A percentile compares a stretch with the other conserved stretches of the same genome.
Evolutionary conservation across 1,140 invertebrate genomes (phyloP).

Genomic region (Orchesella cincta): DNA sequence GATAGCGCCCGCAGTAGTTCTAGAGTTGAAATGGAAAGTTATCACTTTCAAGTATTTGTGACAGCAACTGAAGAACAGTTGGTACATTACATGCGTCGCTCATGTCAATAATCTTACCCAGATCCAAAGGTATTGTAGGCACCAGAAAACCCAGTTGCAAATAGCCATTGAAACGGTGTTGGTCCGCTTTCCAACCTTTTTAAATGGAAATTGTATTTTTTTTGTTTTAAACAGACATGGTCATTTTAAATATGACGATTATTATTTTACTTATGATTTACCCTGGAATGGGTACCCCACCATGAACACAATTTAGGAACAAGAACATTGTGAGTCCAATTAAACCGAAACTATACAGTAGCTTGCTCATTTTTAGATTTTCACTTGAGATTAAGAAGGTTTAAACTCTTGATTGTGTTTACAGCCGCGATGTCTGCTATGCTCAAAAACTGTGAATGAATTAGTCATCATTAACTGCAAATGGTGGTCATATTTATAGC

Average conservation of each 20-base stretch:
- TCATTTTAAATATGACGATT: neutral
- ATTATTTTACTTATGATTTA: slow-evolving; percentile 2
- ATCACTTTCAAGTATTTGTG: neutral
- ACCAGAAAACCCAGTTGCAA: slow-evolving; percentile 44
- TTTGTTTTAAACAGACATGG: neutral
- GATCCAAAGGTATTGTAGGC: slow-evolving; percentile 45
- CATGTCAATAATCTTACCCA: slow-evolving; percentile 27
- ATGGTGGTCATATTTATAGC: too few species aligned
- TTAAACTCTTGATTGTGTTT: too few species aligned
- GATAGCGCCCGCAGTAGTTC: slow-evolving; percentile 44
- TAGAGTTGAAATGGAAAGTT: slow-evolving; percentile 10
- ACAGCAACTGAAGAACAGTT: neutral
- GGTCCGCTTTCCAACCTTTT: slow-evolving; percentile 37
- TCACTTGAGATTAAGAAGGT: too few species aligned
- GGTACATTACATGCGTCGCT: neutral
- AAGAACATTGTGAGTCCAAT: neutral
- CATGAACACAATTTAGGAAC: neutral
- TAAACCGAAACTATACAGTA: too few species aligned
- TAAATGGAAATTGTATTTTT: slow-evolving; percentile 2
- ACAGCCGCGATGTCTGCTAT: too few species aligned
- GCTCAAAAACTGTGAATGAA: too few species aligned
- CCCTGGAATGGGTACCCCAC: slow-evolving; percentile 43
- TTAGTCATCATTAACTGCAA: too few species aligned
- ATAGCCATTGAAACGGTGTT: slow-evolving; percentile 42
- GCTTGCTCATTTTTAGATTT: too few species aligned